A percentile compares a stretch with the other conserved stretches of the same genome.
Evolutionary conservation across 2,888 invertebrate species (phyloP).

Genomic region (Pemphredon lugubris): DNA sequence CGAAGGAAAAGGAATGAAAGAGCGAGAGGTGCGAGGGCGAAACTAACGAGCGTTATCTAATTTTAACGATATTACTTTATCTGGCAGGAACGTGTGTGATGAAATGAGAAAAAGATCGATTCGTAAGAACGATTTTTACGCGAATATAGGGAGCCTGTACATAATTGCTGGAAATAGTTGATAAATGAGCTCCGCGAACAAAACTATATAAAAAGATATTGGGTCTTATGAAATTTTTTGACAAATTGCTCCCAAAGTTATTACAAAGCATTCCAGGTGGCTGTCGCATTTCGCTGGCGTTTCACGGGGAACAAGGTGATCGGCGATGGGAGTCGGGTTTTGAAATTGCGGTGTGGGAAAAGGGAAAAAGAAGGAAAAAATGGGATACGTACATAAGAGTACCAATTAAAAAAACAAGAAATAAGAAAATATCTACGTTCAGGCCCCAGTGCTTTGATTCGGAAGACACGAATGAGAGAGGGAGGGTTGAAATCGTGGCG

Average conservation of each 20-base stretch:
- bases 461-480: neutral
- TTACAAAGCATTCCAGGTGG: too few species aligned
- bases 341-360: too few species aligned
- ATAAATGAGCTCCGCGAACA: neutral
- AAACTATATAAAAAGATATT: neutral
- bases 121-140: neutral
- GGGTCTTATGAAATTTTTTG: neutral
- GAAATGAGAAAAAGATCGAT: slow-evolving; percentile 7
- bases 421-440: neutral
- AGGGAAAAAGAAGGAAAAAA: too few species aligned
- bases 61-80: slow-evolving; percentile 63
- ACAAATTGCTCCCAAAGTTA: too few species aligned
- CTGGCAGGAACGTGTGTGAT: slow-evolving; percentile 37
- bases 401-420: too few species aligned
- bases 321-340: too few species aligned
- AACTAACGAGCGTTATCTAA: slow-evolving; percentile 67
- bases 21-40: slow-evolving; percentile 31
- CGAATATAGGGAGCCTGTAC: neutral
- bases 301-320: too few species aligned
- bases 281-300: too few species aligned
- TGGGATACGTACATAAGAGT: too few species aligned
- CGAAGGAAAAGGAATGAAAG: slow-evolving; percentile 32
- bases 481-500: too few species aligned
- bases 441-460: too few species aligned
- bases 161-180: neutral